A percentile compares a stretch with the other conserved stretches of the same genome.
Conservation (phyloP, 23 tunicate genomes). For the Ascidia mentula region DNA sequence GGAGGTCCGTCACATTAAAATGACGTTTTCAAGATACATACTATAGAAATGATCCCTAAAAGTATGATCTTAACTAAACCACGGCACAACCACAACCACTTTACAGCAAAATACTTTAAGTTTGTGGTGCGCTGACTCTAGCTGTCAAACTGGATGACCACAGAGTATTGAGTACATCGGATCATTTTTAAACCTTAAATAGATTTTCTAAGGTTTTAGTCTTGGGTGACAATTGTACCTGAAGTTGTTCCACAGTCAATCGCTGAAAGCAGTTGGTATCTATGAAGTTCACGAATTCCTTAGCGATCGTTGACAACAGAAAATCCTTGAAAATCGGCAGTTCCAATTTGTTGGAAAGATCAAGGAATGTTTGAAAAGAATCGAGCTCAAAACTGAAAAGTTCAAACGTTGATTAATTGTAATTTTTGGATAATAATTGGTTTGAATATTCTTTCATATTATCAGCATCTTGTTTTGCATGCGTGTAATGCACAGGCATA, state of each 20-base stretch:
- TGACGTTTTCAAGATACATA: conserved; percentile 68
- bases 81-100: neutral
- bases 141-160: neutral
- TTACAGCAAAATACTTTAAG: neutral
- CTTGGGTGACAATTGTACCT: too few species aligned
- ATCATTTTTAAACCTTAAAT: too few species aligned
- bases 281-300: conserved; percentile 45
- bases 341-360: conserved; percentile 33
- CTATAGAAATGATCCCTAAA: conserved; percentile 95
- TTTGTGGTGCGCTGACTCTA: conserved; percentile 26
- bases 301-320: conserved; percentile 17
- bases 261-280: conserved; percentile 39
- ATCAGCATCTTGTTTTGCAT: too few species aligned
- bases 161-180: too few species aligned
- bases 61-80: conserved; percentile 68
- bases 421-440: too few species aligned
- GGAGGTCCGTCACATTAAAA: conserved; percentile 29
- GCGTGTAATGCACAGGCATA: too few species aligned
- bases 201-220: too few species aligned
- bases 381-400: conserved; percentile 39
- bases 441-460: too few species aligned
- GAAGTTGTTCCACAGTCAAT: conserved; percentile 39
- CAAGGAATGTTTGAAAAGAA: conserved; percentile 19
- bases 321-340: conserved; percentile 35
- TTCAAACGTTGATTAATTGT: too few species aligned